These are phyloP conservation scores for Stegodyphus dumicola DNA, from an alignment of 1,140 invertebrate genomes.

Conservation along the genomic window DNA sequence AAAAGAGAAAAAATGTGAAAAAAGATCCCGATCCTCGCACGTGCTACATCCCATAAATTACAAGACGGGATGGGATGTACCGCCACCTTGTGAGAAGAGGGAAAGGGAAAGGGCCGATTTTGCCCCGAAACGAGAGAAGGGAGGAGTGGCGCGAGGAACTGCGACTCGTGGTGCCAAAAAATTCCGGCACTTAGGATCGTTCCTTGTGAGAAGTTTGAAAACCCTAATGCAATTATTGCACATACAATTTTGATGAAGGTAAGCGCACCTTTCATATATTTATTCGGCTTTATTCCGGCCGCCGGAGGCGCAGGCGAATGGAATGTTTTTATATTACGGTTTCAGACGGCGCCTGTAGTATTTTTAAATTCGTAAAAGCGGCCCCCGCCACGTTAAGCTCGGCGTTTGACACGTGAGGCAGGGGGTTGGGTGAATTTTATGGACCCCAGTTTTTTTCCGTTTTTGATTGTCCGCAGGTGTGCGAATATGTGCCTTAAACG, in stretches of 20 bases:
- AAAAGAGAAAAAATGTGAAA: slow-evolving; percentile 22
- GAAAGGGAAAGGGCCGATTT: neutral
- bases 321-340: slow-evolving; percentile 43
- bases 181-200: slow-evolving; percentile 52
- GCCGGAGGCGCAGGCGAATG: neutral
- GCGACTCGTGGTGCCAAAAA: slow-evolving; percentile 50
- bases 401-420: slow-evolving; percentile 54
- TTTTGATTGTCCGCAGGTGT: neutral
- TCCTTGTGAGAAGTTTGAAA: slow-evolving; percentile 59
- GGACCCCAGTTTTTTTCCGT: neutral
- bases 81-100: neutral
- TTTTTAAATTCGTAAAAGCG: slow-evolving; percentile 58
- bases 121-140: neutral
- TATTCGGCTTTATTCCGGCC: slow-evolving; percentile 36
- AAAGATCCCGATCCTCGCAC: slow-evolving; percentile 37
- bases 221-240: slow-evolving; percentile 58
- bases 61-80: slow-evolving; percentile 15
- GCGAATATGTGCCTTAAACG: slow-evolving; percentile 33
- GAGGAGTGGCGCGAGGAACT: slow-evolving; percentile 14
- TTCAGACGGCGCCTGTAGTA: slow-evolving; percentile 2
- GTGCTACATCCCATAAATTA: slow-evolving; percentile 61
- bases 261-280: slow-evolving; percentile 57
- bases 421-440: slow-evolving; percentile 39
- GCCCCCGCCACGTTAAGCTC: slow-evolving; percentile 47
- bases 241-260: slow-evolving; percentile 56